Evolutionary conservation across 2,113 vertebrate species (phyloP), one percentile per base, ranked within the genome.

Genomic region (Barnardius zonarius): DNA sequence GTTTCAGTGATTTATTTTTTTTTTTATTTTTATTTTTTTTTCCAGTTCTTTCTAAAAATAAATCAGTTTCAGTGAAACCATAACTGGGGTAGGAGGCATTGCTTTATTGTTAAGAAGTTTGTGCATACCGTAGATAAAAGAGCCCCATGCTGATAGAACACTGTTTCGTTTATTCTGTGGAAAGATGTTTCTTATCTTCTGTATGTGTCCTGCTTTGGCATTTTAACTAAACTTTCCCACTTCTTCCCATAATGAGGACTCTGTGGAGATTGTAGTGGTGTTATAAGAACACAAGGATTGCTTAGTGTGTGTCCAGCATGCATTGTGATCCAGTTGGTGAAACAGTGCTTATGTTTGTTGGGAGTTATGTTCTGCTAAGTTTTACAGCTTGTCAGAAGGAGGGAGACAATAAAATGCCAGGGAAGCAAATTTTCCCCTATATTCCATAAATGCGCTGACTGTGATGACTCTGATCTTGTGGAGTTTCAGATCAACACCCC

Each of bases 111-210:
- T 63, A 3, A 10, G 20, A 48, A 49, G 11, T 69, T 39, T 73
- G 2, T 48, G 13, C 1, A 6, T 8, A 17, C 7, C 2, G 4
- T 43, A n/a, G 67, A 27, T 52, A 24, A 7, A 67, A 70, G 82
- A 46, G 2, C 1, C 0, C 4, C 9, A 13, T 41, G 14, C 16
- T 43, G 41, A n/a, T 11, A 67, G 35, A 66, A 57, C 9, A 51
- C 6, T 13, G 3, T 63, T 86, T 74, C 2, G 14, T 33, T 59
- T 72, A 7, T 67, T 49, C 37, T 39, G 19, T 79, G 30, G 46
- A 79, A 85, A 48, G 23, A 17, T 44, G 13, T 44, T 73, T 67
- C 62, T 14, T 3, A 3, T 41, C 12, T 16, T 14, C 31, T 17
- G 27, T 23, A 9, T 24, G 14, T 33, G 1, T 41, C 30, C 24